phyloP scores from a whole-genome alignment of 2,797 vertebrate genomes.

The Enteromius fasciolatus region DNA sequence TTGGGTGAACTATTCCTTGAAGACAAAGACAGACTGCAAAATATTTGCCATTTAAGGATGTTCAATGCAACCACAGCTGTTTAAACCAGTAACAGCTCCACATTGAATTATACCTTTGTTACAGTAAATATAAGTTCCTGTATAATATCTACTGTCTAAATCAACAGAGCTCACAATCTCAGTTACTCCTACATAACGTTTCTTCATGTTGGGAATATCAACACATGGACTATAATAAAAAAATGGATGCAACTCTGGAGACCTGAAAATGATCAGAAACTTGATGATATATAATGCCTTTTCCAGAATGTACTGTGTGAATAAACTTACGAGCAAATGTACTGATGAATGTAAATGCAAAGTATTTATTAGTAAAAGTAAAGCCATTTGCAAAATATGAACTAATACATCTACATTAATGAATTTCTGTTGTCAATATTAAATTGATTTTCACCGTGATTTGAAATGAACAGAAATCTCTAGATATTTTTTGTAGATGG shows the following conservation, averaged over 20 bases:
- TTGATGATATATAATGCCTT: background rate
- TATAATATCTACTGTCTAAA: background rate
- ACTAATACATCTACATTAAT: background rate
- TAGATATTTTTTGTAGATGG: background rate
- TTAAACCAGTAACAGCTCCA: background rate
- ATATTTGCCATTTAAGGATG: background rate
- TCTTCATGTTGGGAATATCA: background rate
- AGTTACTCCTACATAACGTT: background rate
- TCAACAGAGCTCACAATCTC: background rate
- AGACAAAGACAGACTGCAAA: background rate
- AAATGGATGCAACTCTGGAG: background rate
- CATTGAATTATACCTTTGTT: background rate
- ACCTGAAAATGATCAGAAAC: slow-evolving; percentile 1
- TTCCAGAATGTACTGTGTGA: background rate
- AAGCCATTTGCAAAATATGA: background rate
- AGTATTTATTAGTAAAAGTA: background rate
- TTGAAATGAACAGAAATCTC: background rate
- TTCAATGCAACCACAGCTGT: background rate
- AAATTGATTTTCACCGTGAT: background rate
- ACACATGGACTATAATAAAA: background rate
- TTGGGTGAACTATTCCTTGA: background rate
- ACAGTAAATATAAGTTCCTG: too few relatives aligned
- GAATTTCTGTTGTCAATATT: background rate
- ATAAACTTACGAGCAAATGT: background rate
- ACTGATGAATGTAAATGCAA: background rate